These are phyloP conservation scores for Myanophis thanlyinensis DNA, from an alignment of 2,113 vertebrate genomes.

Conservation along the genomic window DNA sequence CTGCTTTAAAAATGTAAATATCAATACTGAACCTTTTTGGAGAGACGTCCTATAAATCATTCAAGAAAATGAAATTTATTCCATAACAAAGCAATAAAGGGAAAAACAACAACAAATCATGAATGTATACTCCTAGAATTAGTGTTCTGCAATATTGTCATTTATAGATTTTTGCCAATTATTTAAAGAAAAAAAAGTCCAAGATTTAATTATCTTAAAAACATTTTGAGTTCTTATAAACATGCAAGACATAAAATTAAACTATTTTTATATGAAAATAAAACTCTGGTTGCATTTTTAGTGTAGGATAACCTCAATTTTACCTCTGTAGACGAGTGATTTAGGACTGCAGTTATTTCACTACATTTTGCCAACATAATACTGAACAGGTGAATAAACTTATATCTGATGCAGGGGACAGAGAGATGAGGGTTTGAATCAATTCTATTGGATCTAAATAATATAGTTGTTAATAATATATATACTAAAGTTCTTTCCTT, in stretches of 20 bases:
- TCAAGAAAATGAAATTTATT: not conserved
- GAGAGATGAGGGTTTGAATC: not conserved
- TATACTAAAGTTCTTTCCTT: not conserved
- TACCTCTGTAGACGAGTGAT: constrained; percentile 40
- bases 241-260: not conserved
- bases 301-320: constrained; percentile 23
- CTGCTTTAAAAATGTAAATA: not conserved
- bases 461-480: not conserved
- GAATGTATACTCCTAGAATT: not conserved
- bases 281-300: not conserved
- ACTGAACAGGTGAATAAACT: not conserved
- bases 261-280: not conserved
- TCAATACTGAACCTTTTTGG: not conserved
- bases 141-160: not conserved
- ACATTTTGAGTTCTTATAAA: constrained; percentile 12
- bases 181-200: not conserved
- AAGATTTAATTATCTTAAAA: constrained; percentile 15
- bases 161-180: not conserved
- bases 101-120: not conserved
- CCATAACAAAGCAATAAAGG: not conserved
- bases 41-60: not conserved
- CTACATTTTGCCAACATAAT: constrained; percentile 31
- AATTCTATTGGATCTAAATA: not conserved
- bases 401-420: not conserved
- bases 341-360: constrained; percentile 24